Evolutionary conservation across 2,797 vertebrate species (phyloP), one percentile per base, ranked within the genome.

Genomic region (Anisognathus igniventris): DNA sequence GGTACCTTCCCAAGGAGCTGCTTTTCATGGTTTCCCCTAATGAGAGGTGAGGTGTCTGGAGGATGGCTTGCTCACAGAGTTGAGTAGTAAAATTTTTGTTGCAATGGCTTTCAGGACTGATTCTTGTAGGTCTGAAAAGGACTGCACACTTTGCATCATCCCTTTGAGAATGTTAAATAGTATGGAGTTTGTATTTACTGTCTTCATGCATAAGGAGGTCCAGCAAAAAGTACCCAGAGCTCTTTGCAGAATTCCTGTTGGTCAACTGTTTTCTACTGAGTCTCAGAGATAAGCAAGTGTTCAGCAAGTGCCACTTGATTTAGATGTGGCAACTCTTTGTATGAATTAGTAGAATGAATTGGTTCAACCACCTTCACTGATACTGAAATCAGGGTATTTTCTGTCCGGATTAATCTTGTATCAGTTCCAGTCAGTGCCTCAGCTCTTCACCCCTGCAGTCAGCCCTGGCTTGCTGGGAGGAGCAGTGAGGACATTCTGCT

Each of bases 321-420:
- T 79, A 35, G 9, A 10, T 48, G n/a, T 50, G 65, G 12, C 30
- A 42, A 0, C 39, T 39, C 7, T 33, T 70, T 83, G 28, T 42
- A 1, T 68, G 44, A 23, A 45, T 4, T 25, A 56, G 56, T 30
- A 64, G 66, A 90, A 72, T 28, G 30, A 70, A 40, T 45, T 68
- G 53, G 35, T 58, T 31, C 0, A 1, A 7, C 16, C 5, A 27
- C 54, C 27, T 53, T 62, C n/a, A 18, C 17, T 22, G 22, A 14
- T 20, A 25, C 27, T 50, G 65, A n/a, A 88, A 54, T 35, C 13
- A 7, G 20, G 27, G 74, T 2, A 0, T 89, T 81, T 93, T 87
- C 51, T 89, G 67, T 25, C 25, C 1, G 1, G 13, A 50, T 76
- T 74, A 35, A 6, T 51, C 40, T 79, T 3, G 0, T 14, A 1